Conservation (phyloP, 2,113 vertebrate species). For the Bambusicola thoracicus region DNA sequence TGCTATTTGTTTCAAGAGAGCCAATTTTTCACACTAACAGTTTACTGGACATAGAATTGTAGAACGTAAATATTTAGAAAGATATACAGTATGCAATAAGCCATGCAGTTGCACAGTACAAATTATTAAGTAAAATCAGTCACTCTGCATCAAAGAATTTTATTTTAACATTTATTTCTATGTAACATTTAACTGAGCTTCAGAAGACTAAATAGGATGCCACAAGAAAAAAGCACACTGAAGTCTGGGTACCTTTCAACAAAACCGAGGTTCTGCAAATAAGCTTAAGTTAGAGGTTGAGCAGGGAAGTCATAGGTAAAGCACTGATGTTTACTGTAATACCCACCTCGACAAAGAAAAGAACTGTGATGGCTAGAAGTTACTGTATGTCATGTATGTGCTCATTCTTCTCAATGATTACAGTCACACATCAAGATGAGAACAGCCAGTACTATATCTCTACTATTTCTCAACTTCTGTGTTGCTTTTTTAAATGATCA, state of each 20-base stretch:
- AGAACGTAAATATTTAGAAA: slow-evolving; percentile 38
- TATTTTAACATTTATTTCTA: neutral
- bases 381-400: neutral
- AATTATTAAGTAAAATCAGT: slow-evolving; percentile 18
- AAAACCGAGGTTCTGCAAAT: neutral
- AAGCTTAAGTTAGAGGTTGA: neutral
- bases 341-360: neutral
- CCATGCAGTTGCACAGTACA: slow-evolving; percentile 1
- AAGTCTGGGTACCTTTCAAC: neutral
- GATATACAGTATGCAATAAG: neutral
- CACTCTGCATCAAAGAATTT: slow-evolving; percentile 18
- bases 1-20: slow-evolving; percentile 26
- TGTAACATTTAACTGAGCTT: neutral
- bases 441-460: neutral
- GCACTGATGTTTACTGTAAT: neutral
- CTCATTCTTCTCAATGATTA: neutral
- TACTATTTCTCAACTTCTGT: neutral
- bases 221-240: neutral
- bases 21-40: slow-evolving; percentile 29
- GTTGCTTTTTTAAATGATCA: neutral
- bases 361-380: neutral
- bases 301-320: neutral
- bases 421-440: neutral
- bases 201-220: neutral
- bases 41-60: slow-evolving; percentile 24